Percentiles rank a stretch among this genome's conserved stretches.
These are phyloP conservation scores for Pangasius mekongensis DNA, from an alignment of 2,797 vertebrate species.

Conservation along the genomic window DNA sequence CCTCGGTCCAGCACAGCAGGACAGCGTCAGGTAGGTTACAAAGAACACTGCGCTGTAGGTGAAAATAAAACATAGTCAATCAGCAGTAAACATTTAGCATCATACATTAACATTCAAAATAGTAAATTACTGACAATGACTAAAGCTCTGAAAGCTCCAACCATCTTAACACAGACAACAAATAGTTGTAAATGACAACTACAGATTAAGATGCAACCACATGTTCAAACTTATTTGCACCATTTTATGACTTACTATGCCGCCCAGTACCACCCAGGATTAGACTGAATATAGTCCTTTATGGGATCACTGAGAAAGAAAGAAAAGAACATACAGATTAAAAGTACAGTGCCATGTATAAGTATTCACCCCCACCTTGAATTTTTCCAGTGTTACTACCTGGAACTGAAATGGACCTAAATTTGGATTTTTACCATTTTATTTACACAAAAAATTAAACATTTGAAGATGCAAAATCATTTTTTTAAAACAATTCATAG, in stretches of 20 bases:
- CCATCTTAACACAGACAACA: background rate
- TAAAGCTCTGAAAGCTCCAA: background rate
- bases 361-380: background rate
- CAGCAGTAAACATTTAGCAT: background rate
- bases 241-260: constrained; percentile 86
- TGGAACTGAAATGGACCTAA: background rate
- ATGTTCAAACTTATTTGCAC: background rate
- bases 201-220: background rate
- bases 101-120: background rate
- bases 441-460: background rate
- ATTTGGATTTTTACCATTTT: background rate
- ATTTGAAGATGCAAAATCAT: background rate
- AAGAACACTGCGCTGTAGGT: constrained; percentile 86
- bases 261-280: constrained; percentile 94
- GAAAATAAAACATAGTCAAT: constrained; percentile 29
- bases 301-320: constrained; percentile 81
- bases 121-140: background rate
- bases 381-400: background rate
- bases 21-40: constrained; percentile 87
- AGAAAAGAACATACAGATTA: background rate
- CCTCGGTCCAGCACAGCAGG: constrained; percentile 88
- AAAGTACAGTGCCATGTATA: too few relatives aligned
- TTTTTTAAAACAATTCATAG: background rate
- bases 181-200: background rate
- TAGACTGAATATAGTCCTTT: constrained; percentile 85